Base-by-base conservation (phyloP, 2,888 invertebrate species). In the Endotricha flammealis region DNA sequence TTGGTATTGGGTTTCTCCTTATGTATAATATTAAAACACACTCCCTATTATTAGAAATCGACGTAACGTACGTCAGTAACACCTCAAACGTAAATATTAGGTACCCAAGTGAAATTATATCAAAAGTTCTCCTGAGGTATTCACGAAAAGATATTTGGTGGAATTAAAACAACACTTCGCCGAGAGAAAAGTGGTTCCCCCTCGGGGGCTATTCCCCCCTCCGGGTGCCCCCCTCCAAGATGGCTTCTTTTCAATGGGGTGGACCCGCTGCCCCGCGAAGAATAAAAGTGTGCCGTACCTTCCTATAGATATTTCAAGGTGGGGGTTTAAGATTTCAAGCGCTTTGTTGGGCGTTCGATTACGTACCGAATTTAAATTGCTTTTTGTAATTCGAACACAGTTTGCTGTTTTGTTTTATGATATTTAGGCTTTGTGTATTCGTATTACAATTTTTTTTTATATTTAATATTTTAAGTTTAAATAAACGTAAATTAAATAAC, bases 111-210 rank as follows among this genome's bases (percentile, higher is more conserved):
- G 72, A 79, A 82, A 85, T 82, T 80, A 82, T 82, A 82, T 79
- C 79, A 75, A 68, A 83, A 83, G 66, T 82, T 81, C 64, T 60
- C 63, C 75, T 71, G 73, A 78, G 82, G 79, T 82, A 81, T 81
- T 78, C 82, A 73, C 78, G 80, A 86, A 83, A 85, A 85, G 86
- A 83, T 86, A 85, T 85, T 86, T 73, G 78, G 78, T 71, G 70
- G 83, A 83, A 85, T 86, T 85, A 86, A 86, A 86, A 85, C 85
- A 86, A 83, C 83, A 85, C 82, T 82, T 76, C 72, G 71, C 68
- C 54, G 68, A 76, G 76, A 77, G 80, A 81, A 80, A 80, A 80
- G 79, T 79, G 79, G 75, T 73, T 68, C 73, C 62, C 75, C 73
- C 71, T 42, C 58, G 58, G 53, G 59, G 47, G 52, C 57, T 57